Conservation (phyloP, 2,797 vertebrate species). For the Cyclura pinguis region DNA sequence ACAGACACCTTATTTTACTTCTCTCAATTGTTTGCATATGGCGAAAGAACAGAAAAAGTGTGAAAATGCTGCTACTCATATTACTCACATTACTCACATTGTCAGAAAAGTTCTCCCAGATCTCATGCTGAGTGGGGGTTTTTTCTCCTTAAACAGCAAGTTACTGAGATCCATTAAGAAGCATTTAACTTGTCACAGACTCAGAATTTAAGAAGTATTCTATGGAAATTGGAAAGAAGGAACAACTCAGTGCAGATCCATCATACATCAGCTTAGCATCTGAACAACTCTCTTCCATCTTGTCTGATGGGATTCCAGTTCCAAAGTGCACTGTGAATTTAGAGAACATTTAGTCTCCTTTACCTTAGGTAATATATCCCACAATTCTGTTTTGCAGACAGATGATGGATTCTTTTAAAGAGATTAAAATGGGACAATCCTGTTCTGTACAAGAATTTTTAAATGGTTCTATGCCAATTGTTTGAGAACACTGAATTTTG, state of each 20-base stretch:
- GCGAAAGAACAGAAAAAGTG: not conserved
- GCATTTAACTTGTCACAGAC: not conserved
- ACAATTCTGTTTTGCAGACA: not conserved
- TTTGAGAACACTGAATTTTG: too few species aligned
- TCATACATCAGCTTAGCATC: not conserved
- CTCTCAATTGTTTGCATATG: not conserved
- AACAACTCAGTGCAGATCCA: not conserved
- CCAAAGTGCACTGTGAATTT: not conserved
- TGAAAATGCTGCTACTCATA: not conserved
- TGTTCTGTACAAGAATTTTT: not conserved
- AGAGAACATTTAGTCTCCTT: not conserved
- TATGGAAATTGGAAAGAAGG: not conserved
- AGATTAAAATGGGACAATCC: not conserved
- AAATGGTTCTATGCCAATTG: not conserved
- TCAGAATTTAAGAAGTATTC: not conserved
- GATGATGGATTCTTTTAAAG: not conserved
- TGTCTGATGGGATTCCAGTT: not conserved
- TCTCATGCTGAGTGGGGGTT: not conserved
- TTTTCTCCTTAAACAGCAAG: not conserved
- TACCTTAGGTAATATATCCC: not conserved
- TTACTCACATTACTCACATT: too few species aligned
- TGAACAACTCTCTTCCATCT: not conserved
- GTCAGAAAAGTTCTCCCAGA: too few species aligned
- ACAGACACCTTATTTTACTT: too few species aligned
- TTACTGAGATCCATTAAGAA: not conserved